Evolutionary conservation across 1,140 invertebrate genomes (phyloP), one percentile per base, ranked within the genome.

Genomic region (Venturia canescens): DNA sequence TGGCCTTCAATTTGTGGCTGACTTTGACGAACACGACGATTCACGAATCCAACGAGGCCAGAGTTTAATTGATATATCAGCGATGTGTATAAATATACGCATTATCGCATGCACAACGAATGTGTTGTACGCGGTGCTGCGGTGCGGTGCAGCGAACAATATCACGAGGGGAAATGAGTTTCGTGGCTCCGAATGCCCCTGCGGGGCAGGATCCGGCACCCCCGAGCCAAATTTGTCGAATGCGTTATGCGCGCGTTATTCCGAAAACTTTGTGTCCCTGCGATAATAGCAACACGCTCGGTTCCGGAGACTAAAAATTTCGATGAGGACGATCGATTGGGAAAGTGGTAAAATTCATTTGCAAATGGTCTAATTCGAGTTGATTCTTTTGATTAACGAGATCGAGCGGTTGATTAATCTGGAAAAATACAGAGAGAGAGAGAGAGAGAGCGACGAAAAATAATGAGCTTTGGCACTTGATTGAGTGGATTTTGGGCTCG

Each of bases 1-100:
- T 57, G 38, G 50, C 27, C 44, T 76, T 23, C 26, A 26, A 18
- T 66, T 29, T 66, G 26, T n/a, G 48, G 48, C 72, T 75, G 44
- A 50, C 18, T 76, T 76, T 57, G 29, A 23, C n/a, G 15, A 16
- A 60, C 29, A 57, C 15, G 70, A 44, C 57, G 23, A 76, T 63
- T 76, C 44, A 29, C 38, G 29, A 23, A 27, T 60, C 23, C 57
- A 60, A 60, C 16, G 29, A 26, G 50, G 74, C 57, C n/a, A 26
- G 57, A 76, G 21, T 76, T 76, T 63, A 76, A 76, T 76, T 76
- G 74, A 63, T 76, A 63, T 63, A 3, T 4, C 63, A 66, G n/a
- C n/a, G n/a, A n/a, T n/a, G n/a, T 66, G 16, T 66, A 66, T 18
- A 29, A 15, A 66, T 66, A 29, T 27, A 27, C 29, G 4, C 2